Percentiles rank a stretch among this genome's conserved stretches.
phyloP scores from a whole-genome alignment of 2,888 invertebrate genomes.

The Archaeoteleia sp. region DNA sequence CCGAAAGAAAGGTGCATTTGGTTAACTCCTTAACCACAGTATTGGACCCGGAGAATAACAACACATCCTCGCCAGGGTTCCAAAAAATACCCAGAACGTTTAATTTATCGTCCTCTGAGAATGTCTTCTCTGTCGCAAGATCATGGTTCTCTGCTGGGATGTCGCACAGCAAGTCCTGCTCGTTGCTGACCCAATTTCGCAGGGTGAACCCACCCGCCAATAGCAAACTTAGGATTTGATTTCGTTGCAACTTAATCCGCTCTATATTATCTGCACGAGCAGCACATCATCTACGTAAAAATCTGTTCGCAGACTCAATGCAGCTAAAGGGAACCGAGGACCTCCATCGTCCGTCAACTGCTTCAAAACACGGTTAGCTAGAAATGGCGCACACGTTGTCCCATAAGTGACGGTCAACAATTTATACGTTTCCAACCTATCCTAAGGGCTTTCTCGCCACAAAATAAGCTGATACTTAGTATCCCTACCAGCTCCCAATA shows the following conservation, averaged over 20 bases:
- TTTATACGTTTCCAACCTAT: neutral
- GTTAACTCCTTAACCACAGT: too few relatives aligned
- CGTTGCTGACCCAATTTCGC: conserved; percentile 12
- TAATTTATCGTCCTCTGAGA: too few relatives aligned
- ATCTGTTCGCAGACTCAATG: neutral
- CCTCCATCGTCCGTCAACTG: conserved; percentile 7
- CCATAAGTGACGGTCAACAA: too few relatives aligned
- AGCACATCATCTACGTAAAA: conserved; percentile 17
- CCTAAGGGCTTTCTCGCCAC: neutral
- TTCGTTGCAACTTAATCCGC: neutral
- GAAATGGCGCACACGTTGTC: too few relatives aligned
- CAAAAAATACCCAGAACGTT: too few relatives aligned
- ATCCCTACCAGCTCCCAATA: neutral
- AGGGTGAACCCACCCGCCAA: conserved; percentile 10
- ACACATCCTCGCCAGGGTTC: too few relatives aligned
- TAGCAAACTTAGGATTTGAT: neutral
- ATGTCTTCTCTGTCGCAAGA: too few relatives aligned
- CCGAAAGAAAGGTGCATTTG: too few relatives aligned
- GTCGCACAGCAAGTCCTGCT: too few relatives aligned
- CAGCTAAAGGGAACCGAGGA: conserved; percentile 1
- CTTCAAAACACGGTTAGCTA: too few relatives aligned
- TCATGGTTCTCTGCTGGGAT: too few relatives aligned
- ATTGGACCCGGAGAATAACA: too few relatives aligned
- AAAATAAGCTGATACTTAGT: conserved; percentile 1
- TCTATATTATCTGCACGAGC: conserved; percentile 2